Conservation (phyloP, 2,113 vertebrate genomes). For the Diadophis punctatus region DNA sequence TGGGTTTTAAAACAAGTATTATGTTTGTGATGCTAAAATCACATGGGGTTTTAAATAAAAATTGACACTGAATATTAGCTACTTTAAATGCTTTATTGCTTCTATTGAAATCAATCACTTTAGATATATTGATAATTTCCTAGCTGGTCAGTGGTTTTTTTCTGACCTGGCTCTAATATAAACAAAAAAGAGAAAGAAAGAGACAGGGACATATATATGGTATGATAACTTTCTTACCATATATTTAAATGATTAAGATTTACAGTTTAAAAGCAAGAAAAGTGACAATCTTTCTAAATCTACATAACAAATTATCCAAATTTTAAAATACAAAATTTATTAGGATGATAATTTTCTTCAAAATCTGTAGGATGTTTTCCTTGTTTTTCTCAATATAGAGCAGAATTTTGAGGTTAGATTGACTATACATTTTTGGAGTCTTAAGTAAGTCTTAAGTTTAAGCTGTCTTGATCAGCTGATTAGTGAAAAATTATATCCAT, state of each 20-base stretch:
- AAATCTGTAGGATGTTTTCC: neutral
- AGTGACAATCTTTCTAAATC: neutral
- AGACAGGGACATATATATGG: accelerated
- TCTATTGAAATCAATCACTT: neutral
- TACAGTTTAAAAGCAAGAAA: neutral
- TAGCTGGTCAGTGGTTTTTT: neutral
- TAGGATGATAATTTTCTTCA: neutral
- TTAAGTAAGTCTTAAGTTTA: constrained; percentile 10
- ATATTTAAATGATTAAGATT: neutral
- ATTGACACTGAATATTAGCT: neutral
- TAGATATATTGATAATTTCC: neutral
- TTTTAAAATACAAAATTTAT: neutral
- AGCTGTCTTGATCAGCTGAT: neutral
- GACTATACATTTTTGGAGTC: neutral
- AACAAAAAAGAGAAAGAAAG: neutral
- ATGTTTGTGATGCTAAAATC: neutral
- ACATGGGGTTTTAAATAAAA: constrained; percentile 23
- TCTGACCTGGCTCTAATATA: neutral
- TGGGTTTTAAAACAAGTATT: constrained; percentile 35
- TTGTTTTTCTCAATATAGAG: neutral
- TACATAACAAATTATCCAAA: neutral
- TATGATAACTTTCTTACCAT: neutral
- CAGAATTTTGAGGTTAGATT: neutral
- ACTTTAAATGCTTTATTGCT: neutral
- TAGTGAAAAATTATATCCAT: neutral